Evolutionary conservation across 2,888 invertebrate species (phyloP).

Genomic region (Rotaria sp.): DNA sequence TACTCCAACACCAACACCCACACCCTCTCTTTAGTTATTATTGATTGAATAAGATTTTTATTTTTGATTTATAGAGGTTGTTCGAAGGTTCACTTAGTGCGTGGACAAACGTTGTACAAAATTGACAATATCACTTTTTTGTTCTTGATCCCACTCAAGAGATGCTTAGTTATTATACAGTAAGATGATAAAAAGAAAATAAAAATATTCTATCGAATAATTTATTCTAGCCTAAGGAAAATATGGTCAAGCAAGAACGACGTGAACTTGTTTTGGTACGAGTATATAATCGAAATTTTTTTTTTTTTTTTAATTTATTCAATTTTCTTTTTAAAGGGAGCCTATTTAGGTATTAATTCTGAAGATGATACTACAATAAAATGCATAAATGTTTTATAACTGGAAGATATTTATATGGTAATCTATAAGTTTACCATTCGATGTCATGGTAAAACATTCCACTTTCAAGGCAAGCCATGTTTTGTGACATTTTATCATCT

Average conservation of each 20-base stretch:
- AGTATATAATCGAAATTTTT: slow-evolving; percentile 45
- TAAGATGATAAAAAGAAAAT: slow-evolving; percentile 58
- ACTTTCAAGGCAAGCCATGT: slow-evolving; percentile 69
- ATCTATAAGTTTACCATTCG: slow-evolving; percentile 75
- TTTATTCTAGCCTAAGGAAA: slow-evolving; percentile 78
- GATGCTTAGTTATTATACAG: slow-evolving; percentile 90
- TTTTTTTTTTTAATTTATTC: neutral
- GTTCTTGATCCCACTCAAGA: slow-evolving; percentile 93
- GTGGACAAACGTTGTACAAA: slow-evolving; percentile 93
- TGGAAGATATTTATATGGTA: neutral
- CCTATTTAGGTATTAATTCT: slow-evolving; percentile 95
- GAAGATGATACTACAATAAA: slow-evolving; percentile 76
- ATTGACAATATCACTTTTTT: slow-evolving; percentile 99
- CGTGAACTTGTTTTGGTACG: slow-evolving; percentile 89
- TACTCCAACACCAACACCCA: no score
- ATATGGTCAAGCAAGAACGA: slow-evolving; percentile 92
- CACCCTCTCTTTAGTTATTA: no score
- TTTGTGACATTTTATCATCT: neutral
- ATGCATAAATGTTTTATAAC: neutral
- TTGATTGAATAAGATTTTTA: neutral
- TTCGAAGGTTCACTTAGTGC: slow-evolving; percentile 75
- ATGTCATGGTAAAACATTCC: slow-evolving; percentile 92
- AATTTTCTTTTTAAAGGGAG: slow-evolving; percentile 62
- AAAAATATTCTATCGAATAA: neutral
- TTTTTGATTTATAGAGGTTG: neutral